Base-by-base conservation (phyloP, 2,888 invertebrate species). In the Melinopterus prodromus region DNA sequence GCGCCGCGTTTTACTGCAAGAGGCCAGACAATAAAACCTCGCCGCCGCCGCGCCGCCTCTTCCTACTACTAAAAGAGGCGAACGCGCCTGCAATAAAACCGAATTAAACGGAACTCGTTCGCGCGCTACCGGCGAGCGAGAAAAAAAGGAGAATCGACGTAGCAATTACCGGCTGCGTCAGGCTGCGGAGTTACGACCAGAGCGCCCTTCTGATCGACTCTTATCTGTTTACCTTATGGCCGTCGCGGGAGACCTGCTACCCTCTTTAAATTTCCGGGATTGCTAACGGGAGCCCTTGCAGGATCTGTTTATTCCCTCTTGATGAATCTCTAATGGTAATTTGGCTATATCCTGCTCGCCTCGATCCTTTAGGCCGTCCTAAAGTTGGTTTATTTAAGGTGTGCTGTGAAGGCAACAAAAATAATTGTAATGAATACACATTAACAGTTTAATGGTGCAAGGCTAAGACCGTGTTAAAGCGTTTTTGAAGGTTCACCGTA, bases 211-310 rank as follows among this genome's bases (percentile, higher is more conserved):
- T 53, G 53, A 53, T 53, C 53, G 53, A 53, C 53, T 53, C 53
- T 81, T 81, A 81, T 81, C 81, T 81, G 80, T 80, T 81, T 78
- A 81, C 78, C 78, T 80, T 81, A 80, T 76, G 77, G 72, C 70
- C 79, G 77, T 71, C 77, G 53, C n/a, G 81, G 80, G 81, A 81
- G 71, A 9, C 53, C 53, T 7, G 3, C 5, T 1, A 1, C 53
- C 53, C 53, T 12, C 53, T 12, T 53, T 53, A 9, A 53, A 53
- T 9, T 53, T 53, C 12, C 53, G 5, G 53, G 53, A 53, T 53
- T 53, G 53, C 53, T 53, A 53, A 53, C 53, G 53, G 53, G 53
- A 53, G 12, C 53, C 53, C 5, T 53, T 9, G 53, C 53, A 53
- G 53, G 53, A 53, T 53, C 53, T 53, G 53, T 53, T 53, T 53